phyloP scores from a whole-genome alignment of 2,797 vertebrate genomes.

The Lutjanus campechanus region DNA sequence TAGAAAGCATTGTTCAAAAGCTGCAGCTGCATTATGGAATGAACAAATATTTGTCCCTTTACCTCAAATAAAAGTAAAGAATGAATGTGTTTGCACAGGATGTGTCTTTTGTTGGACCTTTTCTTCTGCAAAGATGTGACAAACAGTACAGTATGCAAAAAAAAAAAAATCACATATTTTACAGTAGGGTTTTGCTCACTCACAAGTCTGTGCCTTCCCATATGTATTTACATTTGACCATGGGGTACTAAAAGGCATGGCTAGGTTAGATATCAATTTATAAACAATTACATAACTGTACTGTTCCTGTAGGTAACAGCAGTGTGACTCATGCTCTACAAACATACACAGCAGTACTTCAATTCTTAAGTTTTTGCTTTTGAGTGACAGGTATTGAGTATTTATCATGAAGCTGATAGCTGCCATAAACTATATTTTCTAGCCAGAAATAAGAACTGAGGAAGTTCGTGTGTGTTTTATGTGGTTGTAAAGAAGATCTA shows the following conservation, averaged over 20 bases:
- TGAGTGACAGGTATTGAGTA: constrained; percentile 7
- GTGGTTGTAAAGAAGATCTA: not conserved
- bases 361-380: not conserved
- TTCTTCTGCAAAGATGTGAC: not conserved
- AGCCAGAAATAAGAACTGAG: not conserved
- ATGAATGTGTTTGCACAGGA: constrained; percentile 29
- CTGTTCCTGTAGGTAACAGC: not conserved
- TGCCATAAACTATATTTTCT: not conserved
- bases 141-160: not conserved
- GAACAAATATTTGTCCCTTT: constrained; percentile 38
- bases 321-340: not conserved
- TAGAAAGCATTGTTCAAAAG: constrained; percentile 3
- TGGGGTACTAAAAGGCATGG: not conserved
- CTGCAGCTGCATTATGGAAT: constrained; percentile 18
- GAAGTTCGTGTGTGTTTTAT: not conserved
- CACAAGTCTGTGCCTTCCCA: not conserved
- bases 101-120: constrained; percentile 23
- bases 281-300: not conserved
- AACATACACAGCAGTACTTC: not conserved
- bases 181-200: not conserved
- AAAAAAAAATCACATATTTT: constrained; percentile 1
- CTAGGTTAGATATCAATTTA: not conserved
- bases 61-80: constrained; percentile 31
- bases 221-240: not conserved
- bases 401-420: constrained; percentile 7